Conservation (phyloP, 2,797 vertebrate species). For the Galago senegalensis region DNA sequence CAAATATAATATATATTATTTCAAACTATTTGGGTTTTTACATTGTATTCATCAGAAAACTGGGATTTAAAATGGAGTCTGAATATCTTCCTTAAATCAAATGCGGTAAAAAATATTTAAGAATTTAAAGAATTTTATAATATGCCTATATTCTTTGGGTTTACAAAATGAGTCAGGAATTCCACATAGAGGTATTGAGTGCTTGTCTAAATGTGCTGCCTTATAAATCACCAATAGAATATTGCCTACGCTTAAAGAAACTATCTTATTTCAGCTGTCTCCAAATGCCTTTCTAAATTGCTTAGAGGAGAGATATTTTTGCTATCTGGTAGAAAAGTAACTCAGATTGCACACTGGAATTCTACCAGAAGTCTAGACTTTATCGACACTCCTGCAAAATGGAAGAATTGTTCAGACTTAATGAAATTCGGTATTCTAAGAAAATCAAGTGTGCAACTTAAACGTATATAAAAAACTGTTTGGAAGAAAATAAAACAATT, state of each 20-base stretch:
- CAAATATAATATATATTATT: no score
- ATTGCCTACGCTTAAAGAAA: not conserved
- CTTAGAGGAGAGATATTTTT: not conserved
- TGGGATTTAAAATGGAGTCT: not conserved
- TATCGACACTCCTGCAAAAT: conserved; percentile 50
- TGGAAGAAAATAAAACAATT: conserved; percentile 57
- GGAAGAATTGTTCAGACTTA: conserved; percentile 44
- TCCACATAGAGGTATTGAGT: not conserved
- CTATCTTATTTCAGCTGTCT: not conserved
- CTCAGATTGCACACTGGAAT: conserved; percentile 26
- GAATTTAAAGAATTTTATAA: not conserved
- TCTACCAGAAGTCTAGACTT: not conserved
- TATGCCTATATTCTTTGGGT: accelerated
- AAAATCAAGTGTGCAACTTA: conserved; percentile 71
- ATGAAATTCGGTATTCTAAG: conserved; percentile 51
- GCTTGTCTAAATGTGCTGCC: not conserved
- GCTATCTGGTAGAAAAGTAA: not conserved
- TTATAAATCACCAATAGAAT: conserved; percentile 3
- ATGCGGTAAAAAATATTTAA: conserved; percentile 54
- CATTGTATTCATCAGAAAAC: not conserved
- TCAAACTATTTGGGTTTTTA: not conserved
- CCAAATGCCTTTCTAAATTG: not conserved
- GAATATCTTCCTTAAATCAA: not conserved
- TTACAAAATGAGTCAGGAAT: not conserved
- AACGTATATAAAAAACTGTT: conserved; percentile 30